A percentile compares a stretch with the other conserved stretches of the same genome.
phyloP scores from a whole-genome alignment of 2,797 vertebrate species.

The Mycteria americana region DNA sequence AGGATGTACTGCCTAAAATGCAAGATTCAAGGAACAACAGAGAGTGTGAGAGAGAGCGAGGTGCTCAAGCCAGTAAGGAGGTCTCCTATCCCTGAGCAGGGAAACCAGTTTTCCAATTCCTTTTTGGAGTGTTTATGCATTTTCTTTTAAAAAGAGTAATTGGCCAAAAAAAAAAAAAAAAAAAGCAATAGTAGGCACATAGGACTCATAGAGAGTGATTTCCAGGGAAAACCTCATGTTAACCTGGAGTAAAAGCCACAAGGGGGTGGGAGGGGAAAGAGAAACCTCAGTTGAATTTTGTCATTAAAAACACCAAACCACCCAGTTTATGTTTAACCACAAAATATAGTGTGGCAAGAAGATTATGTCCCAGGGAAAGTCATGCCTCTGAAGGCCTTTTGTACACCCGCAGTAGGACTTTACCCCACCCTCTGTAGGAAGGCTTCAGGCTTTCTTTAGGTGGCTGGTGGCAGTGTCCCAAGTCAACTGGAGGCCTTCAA shows the following conservation, averaged over 20 bases:
- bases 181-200: neutral
- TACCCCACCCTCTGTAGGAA: neutral
- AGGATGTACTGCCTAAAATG: neutral
- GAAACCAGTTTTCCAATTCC: neutral
- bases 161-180: too few species aligned
- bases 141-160: neutral
- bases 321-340: neutral
- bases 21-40: neutral
- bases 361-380: neutral
- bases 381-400: neutral
- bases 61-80: neutral
- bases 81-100: neutral
- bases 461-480: constrained; percentile 27
- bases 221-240: neutral
- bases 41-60: neutral
- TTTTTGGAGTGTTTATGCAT: neutral
- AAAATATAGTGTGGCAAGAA: neutral
- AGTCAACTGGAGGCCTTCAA: constrained; percentile 31
- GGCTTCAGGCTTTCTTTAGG: neutral
- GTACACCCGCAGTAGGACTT: neutral
- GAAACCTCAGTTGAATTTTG: neutral
- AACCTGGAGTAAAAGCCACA: neutral
- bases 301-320: neutral
- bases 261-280: neutral
- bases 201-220: neutral